phyloP scores from a whole-genome alignment of 1,140 invertebrate species.

The Drosophila ogumai region DNA sequence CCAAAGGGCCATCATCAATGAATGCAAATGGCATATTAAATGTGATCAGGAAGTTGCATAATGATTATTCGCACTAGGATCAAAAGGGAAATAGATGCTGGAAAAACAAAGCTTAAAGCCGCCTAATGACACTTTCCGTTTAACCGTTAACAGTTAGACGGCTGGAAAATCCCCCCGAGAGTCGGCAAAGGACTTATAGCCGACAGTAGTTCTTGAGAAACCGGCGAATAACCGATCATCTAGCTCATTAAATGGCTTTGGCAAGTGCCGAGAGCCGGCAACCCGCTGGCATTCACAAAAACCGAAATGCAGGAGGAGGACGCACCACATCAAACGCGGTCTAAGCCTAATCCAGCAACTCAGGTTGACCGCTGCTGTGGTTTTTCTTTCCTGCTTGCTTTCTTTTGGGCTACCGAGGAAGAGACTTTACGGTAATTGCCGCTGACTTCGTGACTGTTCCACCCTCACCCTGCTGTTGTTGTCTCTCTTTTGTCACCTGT shows the following conservation, averaged over 20 bases:
- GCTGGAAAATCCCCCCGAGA: slow-evolving; percentile 25
- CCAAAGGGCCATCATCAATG: slow-evolving; percentile 2
- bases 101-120: slow-evolving; percentile 39
- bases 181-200: slow-evolving; percentile 53
- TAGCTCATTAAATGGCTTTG: slow-evolving; percentile 81
- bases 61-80: slow-evolving; percentile 60
- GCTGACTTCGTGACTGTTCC: slow-evolving; percentile 79
- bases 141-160: slow-evolving; percentile 19
- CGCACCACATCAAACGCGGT: slow-evolving; percentile 57
- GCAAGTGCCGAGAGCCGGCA: slow-evolving; percentile 50
- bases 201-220: slow-evolving; percentile 52
- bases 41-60: slow-evolving; percentile 79
- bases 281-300: slow-evolving; percentile 63
- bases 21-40: slow-evolving; percentile 74
- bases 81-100: slow-evolving; percentile 22
- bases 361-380: slow-evolving; percentile 55
- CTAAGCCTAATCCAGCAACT: slow-evolving; percentile 48
- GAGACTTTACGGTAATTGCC: slow-evolving; percentile 72
- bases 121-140: slow-evolving; percentile 57
- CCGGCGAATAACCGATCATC: slow-evolving; percentile 63
- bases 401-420: slow-evolving; percentile 26
- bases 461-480: background rate
- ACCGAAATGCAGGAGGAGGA: slow-evolving; percentile 1
- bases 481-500: slow-evolving; percentile 39
- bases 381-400: slow-evolving; percentile 14